Evolutionary conservation across 2,888 invertebrate species (phyloP), one percentile per base, ranked within the genome.

Genomic region (Pseudococcus viburni): DNA sequence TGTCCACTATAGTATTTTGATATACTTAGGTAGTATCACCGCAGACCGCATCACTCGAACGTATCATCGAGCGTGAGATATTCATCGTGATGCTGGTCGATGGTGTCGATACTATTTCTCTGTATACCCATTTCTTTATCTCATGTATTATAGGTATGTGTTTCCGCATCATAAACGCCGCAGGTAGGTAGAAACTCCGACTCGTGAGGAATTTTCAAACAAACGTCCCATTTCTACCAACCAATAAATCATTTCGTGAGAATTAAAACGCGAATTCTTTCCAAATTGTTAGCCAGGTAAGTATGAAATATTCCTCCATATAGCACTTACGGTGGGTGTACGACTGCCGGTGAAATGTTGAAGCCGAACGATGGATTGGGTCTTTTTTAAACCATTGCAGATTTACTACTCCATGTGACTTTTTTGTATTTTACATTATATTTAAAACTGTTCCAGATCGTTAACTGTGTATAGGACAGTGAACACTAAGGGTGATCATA

Each of bases 51-150:
- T 0, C 59, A 19, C 19, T 12, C 17, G 51, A 39, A 12, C 77
- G 80, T 26, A 42, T 19, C 42, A 80, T 42, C 80, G n/a, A 73
- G 68, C 80, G 80, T 80, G 80, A 80, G 80, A 80, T 80, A 80
- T 42, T 39, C 42, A 80, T 80, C 80, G 42, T 39, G 64, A 2
- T 8, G 64, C 15, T 51, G 59, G 59, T 59, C 59, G 59, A n/a
- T 59, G 11, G 9, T 19, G 7, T 59, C 19, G 19, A 33, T 33
- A 33, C 26, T 33, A 3, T 33, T 33, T 33, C 26, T 33, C 26
- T 33, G 26, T 33, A 33, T 33, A 33, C 26, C 26, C 26, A 33
- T 33, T 33, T 33, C 26, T 33, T 33, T 19, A 11, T 9, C 19
- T 59, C 26, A 33, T 33, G 26, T 9, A 17, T 55, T 55, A 55